Evolutionary conservation across 2,888 invertebrate species (phyloP), one percentile per base, ranked within the genome.

Genomic region (Sepioteuthis lessoniana): DNA sequence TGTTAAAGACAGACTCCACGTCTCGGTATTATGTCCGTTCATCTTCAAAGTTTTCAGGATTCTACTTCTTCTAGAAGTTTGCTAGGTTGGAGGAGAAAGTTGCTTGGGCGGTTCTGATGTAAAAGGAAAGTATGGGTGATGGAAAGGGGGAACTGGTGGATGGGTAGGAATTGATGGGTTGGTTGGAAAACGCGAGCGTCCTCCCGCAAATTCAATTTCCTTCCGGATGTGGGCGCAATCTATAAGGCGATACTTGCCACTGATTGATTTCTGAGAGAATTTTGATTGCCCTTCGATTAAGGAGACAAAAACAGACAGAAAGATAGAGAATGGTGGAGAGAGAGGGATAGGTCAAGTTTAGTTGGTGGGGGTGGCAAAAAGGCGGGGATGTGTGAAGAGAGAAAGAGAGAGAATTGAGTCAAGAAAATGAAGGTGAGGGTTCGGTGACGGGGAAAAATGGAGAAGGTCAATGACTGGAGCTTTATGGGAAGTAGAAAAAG

Each of bases 171-270:
- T 35, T 76, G 76, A 13, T 35, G 76, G 76, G n/a, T n/a, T 13
- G 76, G 76, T 76, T 35, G n/a, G 76, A 76, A 76, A 76, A 76
- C n/a, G 76, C n/a, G 76, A 76, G 76, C 76, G 76, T 8, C 13
- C 76, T 76, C 76, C 76, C n/a, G 76, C 76, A 76, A 76, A 76
- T 76, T 76, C 76, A 76, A 76, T 76, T 76, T 76, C 76, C 76
- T 76, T 13, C 3, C 76, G 76, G 76, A 76, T 76, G 76, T 76
- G 76, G 76, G 76, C n/a, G 76, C n/a, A 35, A 76, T 76, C 76
- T 76, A 76, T 76, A 19, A 76, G 25, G 76, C 76, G 76, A 76
- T n/a, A 35, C 76, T 76, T 76, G 76, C 76, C 76, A 76, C n/a
- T 76, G 76, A 76, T 76, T 76, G 76, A 76, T 76, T 76, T 76